Evolutionary conservation across 2,888 invertebrate genomes (phyloP), one percentile per base, ranked within the genome.

Genomic region (Eumerus sabulonum): DNA sequence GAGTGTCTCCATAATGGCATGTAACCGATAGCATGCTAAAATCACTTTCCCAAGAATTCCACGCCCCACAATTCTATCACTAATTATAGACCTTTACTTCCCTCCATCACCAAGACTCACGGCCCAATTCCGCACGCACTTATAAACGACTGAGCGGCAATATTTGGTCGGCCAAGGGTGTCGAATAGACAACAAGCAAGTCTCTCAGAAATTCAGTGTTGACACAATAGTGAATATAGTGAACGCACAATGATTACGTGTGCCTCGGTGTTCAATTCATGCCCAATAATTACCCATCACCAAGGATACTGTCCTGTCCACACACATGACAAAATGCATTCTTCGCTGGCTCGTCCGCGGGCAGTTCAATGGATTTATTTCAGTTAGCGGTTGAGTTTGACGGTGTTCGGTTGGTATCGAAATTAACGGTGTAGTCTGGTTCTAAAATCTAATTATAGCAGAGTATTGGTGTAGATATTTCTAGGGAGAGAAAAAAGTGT

Each of bases 271-370:
- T 62, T 56, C 67, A 79, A 79, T 79, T 63, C 73, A 53, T 59
- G 63, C 14, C 44, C 63, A 59, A 63, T 59, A 54, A 53, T 36
- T 59, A 40, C 36, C 56, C 38, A 79, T 79, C 77, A 79, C 77
- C 77, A 68, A 68, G 77, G 77, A 73, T 68, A 79, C 77, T 44
- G 19, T 45, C 47, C 16, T 57, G 35, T n/a, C n/a, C 68, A 63
- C 17, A 74, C 38, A 79, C 77, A 79, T 53, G 63, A 79, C 57
- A 44, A 63, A 73, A 44, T 68, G 73, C 73, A 79, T 74, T 73
- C 27, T 9, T n/a, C 18, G 3, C 11, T 5, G n/a, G 17, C 18
- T 36, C 44, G 16, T 12, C 44, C 27, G 7, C 7, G 27, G 27
- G 7, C 27, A 27, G 27, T 27, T 27, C 3, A 2, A 4, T 27